Base-by-base conservation (phyloP, 2,797 vertebrate genomes). In the Lepilemur septentrionalis region DNA sequence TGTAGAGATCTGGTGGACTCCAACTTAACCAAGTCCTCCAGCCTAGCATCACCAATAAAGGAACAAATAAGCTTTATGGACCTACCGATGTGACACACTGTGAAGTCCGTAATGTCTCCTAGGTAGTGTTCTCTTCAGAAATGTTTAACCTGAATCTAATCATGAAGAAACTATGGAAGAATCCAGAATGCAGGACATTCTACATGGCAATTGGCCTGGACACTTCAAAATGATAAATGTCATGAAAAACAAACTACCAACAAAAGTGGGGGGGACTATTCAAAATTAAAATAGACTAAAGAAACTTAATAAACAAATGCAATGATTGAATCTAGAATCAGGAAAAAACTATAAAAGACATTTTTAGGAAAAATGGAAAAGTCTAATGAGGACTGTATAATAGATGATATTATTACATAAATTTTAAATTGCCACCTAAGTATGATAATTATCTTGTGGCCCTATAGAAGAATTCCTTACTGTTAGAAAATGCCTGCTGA, bases 211-310 rank as follows among this genome's bases (percentile, higher is more conserved):
- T 32, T 41, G 55, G 14, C 65, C 50, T 57, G 10, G 65, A 84
- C 1, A 0, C 41, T 93, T 96, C 83, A 92, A 85, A 92, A 95
- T 7, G 22, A 91, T 72, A 69, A 88, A 78, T 85, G 43, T 43
- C 22, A 46, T 81, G n/a, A 91, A 94, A 91, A 93, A 57, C 25
- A 90, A 96, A 88, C 59, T 69, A 59, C 78, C 25, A 93, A 88
- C 5, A 32, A 88, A 83, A 83, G 46, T 73, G 41, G 63, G 28
- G 13, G 48, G 28, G 55, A 75, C 6, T 70, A 7, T 32, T 67
- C 50, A 92, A 80, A 61, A 81, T 59, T 69, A 89, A 83, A 32
- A 57, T 30, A 85, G 14, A 87, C 12, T 82, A 65, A 91, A 84
- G 75, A 93, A 96, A 88, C 30, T 76, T 57, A 50, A 17, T 14